Percentiles rank a stretch among this genome's conserved stretches.
phyloP scores from a whole-genome alignment of 2,797 vertebrate genomes.

The Pangasius larnaudii region DNA sequence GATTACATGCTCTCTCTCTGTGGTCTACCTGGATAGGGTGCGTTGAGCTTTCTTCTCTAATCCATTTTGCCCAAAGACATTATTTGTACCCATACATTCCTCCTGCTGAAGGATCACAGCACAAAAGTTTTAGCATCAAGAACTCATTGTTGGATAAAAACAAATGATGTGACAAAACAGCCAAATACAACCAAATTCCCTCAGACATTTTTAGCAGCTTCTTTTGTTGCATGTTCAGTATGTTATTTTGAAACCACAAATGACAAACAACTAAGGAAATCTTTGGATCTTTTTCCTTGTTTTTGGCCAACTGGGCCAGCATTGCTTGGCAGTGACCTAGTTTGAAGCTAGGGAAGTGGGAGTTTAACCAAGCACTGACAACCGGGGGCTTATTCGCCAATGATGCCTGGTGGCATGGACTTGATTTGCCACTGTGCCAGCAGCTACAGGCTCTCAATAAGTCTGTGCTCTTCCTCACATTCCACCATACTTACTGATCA shows the following conservation, averaged over 20 bases:
- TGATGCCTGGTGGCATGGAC: slow-evolving; percentile 1
- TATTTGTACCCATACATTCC: slow-evolving; percentile 62
- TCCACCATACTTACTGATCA: neutral
- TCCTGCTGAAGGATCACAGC: slow-evolving; percentile 57
- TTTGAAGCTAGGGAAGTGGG: slow-evolving; percentile 54
- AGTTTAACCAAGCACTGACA: slow-evolving; percentile 65
- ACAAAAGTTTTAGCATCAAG: slow-evolving; percentile 55
- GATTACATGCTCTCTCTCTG: slow-evolving; percentile 67
- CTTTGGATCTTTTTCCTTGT: slow-evolving; percentile 49
- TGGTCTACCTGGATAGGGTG: slow-evolving; percentile 67
- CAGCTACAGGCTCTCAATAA: neutral
- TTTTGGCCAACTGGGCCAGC: slow-evolving; percentile 53
- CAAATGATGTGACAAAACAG: slow-evolving; percentile 60
- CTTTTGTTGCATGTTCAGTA: slow-evolving; percentile 1
- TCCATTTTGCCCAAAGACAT: slow-evolving; percentile 68
- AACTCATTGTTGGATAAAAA: slow-evolving; percentile 23
- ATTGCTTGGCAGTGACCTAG: slow-evolving; percentile 74
- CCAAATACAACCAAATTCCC: slow-evolving; percentile 6
- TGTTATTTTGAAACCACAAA: slow-evolving; percentile 51
- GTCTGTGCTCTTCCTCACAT: neutral
- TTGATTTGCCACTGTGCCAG: slow-evolving; percentile 12
- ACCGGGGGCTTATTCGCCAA: slow-evolving; percentile 65
- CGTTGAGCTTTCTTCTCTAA: slow-evolving; percentile 66
- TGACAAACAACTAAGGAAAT: slow-evolving; percentile 26
- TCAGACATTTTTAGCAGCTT: neutral